Base-by-base conservation (phyloP, 2,113 vertebrate genomes). In the Psittacula cyanocephala region DNA sequence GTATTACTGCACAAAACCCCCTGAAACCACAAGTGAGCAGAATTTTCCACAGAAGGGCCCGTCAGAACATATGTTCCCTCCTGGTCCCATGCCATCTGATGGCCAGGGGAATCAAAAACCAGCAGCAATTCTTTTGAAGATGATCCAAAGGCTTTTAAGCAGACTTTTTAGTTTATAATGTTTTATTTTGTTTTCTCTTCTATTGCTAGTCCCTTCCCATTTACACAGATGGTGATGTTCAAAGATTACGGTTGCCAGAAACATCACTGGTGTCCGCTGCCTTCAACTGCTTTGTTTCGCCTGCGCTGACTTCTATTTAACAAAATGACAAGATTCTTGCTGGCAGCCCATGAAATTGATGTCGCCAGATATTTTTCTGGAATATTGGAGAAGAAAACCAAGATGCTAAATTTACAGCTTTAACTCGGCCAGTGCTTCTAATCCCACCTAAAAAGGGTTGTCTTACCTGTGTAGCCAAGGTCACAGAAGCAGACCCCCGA, bases 401-500 rank as follows among this genome's bases (percentile, higher is more conserved):
- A 72, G 57, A 62, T 13, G 57, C 22, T 27, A 49, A 37, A 18
- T 76, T 77, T 46, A 12, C 37, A 91, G 75, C 59, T 65, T 46
- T 10, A 46, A 15, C 13, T 23, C 37, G 68, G 50, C 4, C 47
- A 64, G 4, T 31, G 43, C 70, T 60, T 9, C 46, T 0, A n/a
- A 23, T 8, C 15, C 59, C 52, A 27, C 9, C 43, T 28, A 49
- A 13, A 13, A 13, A 37, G 52, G 20, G 28, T 1, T 47, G 52
- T 52, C 95, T 95, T 97, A 99, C 99, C 99, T 63, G 99, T 99
- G 91, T 99, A 99, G 50, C 99, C 99, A 98, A 99, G 98, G 93
- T 99, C 99, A 88, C 99, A 99, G 97, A 99, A 99, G 96, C 99
- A 99, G 96, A 99, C 99, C 15, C 99, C 99, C 0, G 99, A 99